These are phyloP conservation scores for Formica exsecta DNA, from an alignment of 1,140 invertebrate genomes.

Conservation along the genomic window DNA sequence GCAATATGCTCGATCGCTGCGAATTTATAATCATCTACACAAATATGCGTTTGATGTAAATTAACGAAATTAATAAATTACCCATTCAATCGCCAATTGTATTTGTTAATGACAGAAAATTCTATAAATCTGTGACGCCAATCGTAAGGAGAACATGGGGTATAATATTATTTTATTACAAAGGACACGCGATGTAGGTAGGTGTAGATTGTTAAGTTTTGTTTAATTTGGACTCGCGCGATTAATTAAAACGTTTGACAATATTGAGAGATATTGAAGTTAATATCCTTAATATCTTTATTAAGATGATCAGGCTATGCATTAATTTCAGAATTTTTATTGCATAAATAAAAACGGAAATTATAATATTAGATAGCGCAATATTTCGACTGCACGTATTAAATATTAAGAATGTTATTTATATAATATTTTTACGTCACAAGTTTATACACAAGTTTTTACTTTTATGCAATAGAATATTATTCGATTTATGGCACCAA, in stretches of 20 bases:
- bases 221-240: neutral
- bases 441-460: neutral
- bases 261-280: neutral
- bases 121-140: neutral
- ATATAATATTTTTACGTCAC: neutral
- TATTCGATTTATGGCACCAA: neutral
- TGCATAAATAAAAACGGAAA: neutral
- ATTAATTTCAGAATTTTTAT: neutral
- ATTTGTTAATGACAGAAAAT: neutral
- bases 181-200: neutral
- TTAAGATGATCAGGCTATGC: neutral
- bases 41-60: neutral
- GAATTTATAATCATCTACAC: neutral
- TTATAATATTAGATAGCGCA: neutral
- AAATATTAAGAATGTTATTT: neutral
- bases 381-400: neutral
- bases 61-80: slow-evolving; percentile 30
- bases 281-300: neutral
- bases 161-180: neutral
- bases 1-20: neutral
- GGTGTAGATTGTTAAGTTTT: neutral
- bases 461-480: neutral
- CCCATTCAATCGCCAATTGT: neutral
- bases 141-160: neutral
- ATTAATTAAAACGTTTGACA: slow-evolving; percentile 14